These are phyloP conservation scores for Aegypius monachus DNA, from an alignment of 2,113 vertebrate species.

Conservation along the genomic window DNA sequence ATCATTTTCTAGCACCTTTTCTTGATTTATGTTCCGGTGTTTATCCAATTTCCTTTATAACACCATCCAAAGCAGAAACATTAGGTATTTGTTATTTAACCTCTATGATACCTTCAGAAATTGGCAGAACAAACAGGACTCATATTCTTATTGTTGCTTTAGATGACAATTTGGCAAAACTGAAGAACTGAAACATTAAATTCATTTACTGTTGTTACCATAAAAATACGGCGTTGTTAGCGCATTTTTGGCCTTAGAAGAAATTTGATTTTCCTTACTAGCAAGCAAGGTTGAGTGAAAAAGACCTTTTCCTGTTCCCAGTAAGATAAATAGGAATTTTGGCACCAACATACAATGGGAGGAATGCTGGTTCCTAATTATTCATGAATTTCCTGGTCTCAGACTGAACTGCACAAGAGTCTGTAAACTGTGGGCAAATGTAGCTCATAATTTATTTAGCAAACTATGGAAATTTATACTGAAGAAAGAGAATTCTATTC, in stretches of 20 bases:
- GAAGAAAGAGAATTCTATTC: not conserved
- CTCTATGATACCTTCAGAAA: conserved; percentile 38
- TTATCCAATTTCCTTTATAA: conserved; percentile 52
- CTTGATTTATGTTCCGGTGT: conserved; percentile 44
- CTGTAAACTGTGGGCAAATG: not conserved
- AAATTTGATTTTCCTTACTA: not conserved
- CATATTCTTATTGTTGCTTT: not conserved
- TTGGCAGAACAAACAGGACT: conserved; percentile 44
- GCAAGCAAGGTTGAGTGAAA: not conserved
- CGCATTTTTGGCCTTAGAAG: not conserved
- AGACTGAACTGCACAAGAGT: not conserved
- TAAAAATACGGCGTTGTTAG: not conserved
- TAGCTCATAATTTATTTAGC: not conserved
- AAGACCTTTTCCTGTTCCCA: not conserved
- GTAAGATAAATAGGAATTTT: not conserved
- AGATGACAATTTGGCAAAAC: conserved; percentile 4
- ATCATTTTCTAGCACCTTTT: conserved; percentile 16
- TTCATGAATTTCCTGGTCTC: not conserved
- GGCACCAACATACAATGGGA: not conserved
- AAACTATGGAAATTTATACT: not conserved
- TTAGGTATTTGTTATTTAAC: conserved; percentile 43
- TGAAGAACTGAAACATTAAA: not conserved
- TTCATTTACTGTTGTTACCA: not conserved
- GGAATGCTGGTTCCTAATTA: not conserved
- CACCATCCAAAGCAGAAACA: conserved; percentile 14